Conservation (phyloP, 2,113 vertebrate genomes). For the Mungos mungo region DNA sequence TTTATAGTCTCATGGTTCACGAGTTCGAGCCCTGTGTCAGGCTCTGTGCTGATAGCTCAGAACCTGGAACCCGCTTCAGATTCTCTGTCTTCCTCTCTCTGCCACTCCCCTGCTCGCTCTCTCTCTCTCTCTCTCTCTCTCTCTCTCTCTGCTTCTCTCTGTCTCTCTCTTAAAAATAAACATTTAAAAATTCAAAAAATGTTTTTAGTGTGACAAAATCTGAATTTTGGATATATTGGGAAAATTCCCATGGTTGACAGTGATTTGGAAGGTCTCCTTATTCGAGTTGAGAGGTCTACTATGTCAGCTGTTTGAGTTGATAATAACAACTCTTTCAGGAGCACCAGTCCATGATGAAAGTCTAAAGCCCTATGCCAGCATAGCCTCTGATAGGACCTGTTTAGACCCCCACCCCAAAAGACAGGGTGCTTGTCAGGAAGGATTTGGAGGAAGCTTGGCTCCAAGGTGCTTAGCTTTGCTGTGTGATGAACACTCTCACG, state of each 20-base stretch:
- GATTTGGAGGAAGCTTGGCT: neutral
- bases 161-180: no score
- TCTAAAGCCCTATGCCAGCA: neutral
- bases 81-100: no score
- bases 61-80: no score
- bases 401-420: accelerated
- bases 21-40: no score
- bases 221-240: neutral
- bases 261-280: neutral
- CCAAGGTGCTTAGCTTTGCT: neutral
- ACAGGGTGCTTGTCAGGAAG: neutral
- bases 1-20: no score
- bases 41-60: no score
- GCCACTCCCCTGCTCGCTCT: no score
- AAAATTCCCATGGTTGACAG: neutral
- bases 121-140: no score
- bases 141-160: no score
- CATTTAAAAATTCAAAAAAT: no score
- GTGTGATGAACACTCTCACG: neutral
- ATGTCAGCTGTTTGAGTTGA: neutral
- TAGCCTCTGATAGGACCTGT: neutral
- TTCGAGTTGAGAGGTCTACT: neutral
- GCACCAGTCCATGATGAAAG: neutral
- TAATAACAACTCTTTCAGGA: neutral
- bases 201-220: neutral